These are phyloP conservation scores for Parazoanthus swiftii DNA, from an alignment of 92 coral and sea anemone genomes.

Conservation along the genomic window DNA sequence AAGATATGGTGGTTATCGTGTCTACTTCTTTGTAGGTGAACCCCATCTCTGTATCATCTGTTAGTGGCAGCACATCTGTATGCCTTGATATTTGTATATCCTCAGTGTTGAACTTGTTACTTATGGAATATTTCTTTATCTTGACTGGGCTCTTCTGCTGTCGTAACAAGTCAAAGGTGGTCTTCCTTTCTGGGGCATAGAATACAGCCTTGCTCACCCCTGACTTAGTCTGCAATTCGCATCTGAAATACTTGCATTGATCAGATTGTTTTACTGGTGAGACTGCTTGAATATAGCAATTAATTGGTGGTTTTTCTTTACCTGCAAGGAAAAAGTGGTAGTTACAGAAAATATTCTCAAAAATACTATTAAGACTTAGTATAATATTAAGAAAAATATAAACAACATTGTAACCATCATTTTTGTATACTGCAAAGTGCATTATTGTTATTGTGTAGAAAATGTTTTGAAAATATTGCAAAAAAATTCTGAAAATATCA, in stretches of 20 bases:
- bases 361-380: constrained; percentile 2
- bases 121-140: constrained; percentile 3
- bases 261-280: background rate
- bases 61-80: constrained; percentile 11
- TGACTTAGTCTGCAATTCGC: background rate
- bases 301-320: background rate
- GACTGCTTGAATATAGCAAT: background rate
- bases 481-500: background rate
- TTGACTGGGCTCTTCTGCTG: constrained; percentile 2
- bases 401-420: background rate
- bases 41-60: constrained; percentile 1
- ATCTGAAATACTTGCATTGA: background rate
- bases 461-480: background rate
- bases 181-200: constrained; percentile 2
- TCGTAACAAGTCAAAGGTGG: background rate
- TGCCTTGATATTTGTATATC: background rate
- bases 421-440: background rate
- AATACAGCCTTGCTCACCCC: background rate
- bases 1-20: constrained; percentile 5
- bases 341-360: background rate
- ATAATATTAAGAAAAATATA: background rate
- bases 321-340: background rate
- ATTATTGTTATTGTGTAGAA: background rate
- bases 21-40: background rate
- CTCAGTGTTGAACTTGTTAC: background rate